Conservation (phyloP, 2,797 vertebrate species). For the Apogon hyalosoma region DNA sequence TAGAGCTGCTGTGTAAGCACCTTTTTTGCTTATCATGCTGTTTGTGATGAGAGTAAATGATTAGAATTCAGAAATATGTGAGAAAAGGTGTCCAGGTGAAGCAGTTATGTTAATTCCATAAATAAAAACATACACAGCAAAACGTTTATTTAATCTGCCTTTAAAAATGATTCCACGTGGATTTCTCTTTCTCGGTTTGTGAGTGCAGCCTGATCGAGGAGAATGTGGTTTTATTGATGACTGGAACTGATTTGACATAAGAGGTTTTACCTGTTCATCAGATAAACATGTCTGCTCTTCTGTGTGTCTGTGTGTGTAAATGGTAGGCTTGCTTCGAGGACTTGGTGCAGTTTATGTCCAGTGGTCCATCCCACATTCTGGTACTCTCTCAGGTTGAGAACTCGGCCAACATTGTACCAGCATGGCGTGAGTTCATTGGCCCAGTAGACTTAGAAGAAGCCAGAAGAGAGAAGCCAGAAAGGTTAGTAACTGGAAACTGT, state of each 20-base stretch:
- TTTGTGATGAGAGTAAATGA: conserved; percentile 55
- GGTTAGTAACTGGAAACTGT: conserved; percentile 74
- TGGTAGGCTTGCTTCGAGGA: conserved; percentile 86
- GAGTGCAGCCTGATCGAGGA: background rate
- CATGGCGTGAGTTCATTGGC: conserved; percentile 88
- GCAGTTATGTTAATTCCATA: conserved; percentile 1
- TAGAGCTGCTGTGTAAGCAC: conserved; percentile 66
- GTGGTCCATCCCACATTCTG: conserved; percentile 87
- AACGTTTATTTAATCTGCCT: background rate
- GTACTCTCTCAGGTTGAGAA: conserved; percentile 84
- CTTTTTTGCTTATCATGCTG: conserved; percentile 49
- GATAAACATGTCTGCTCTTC: conserved; percentile 20
- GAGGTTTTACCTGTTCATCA: conserved; percentile 3
- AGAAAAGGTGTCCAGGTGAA: conserved; percentile 20
- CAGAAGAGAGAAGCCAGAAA: conserved; percentile 85
- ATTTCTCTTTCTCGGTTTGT: background rate
- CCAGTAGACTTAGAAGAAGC: conserved; percentile 86
- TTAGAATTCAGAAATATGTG: conserved; percentile 42
- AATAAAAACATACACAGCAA: background rate
- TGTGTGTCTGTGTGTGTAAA: conserved; percentile 40
- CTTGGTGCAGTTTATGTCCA: conserved; percentile 88
- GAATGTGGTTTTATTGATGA: background rate
- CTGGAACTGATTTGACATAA: background rate
- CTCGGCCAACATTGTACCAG: conserved; percentile 77
- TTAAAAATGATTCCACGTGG: background rate